Percentiles rank a stretch among this genome's conserved stretches.
Conservation (phyloP, 92 coral and sea anemone genomes). For the Pocillopora meandrina region DNA sequence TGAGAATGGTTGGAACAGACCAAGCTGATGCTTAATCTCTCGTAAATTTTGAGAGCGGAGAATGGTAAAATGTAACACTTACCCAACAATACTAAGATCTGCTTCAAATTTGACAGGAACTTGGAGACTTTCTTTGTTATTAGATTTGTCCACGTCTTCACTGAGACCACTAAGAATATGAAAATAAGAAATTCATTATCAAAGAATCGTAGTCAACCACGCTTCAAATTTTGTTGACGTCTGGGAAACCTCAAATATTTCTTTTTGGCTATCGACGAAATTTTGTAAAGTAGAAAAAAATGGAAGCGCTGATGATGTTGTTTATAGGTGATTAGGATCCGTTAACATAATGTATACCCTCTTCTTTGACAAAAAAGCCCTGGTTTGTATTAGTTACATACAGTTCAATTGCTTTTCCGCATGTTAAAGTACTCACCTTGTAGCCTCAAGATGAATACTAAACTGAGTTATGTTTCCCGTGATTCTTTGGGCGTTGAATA, state of each 20-base stretch:
- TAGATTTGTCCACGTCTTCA: constrained; percentile 51
- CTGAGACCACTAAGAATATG: constrained; percentile 39
- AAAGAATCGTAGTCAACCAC: neutral
- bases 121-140: constrained; percentile 49
- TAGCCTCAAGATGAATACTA: constrained; percentile 57
- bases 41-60: neutral
- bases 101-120: constrained; percentile 80
- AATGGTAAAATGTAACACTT: constrained; percentile 18
- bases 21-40: neutral
- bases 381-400: no score
- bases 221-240: no score
- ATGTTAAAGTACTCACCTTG: constrained; percentile 51
- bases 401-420: neutral
- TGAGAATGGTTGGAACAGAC: no score
- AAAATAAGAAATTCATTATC: neutral
- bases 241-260: no score
- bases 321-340: no score
- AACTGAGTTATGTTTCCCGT: constrained; percentile 76
- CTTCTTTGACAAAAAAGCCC: no score
- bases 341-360: no score
- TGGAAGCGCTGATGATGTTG: no score
- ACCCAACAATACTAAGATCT: constrained; percentile 77
- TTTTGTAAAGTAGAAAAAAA: no score
- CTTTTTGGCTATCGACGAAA: no score
- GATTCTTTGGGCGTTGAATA: constrained; percentile 60